Evolutionary conservation across 2,797 vertebrate species (phyloP).

Genomic region (Salmo trutta): DNA sequence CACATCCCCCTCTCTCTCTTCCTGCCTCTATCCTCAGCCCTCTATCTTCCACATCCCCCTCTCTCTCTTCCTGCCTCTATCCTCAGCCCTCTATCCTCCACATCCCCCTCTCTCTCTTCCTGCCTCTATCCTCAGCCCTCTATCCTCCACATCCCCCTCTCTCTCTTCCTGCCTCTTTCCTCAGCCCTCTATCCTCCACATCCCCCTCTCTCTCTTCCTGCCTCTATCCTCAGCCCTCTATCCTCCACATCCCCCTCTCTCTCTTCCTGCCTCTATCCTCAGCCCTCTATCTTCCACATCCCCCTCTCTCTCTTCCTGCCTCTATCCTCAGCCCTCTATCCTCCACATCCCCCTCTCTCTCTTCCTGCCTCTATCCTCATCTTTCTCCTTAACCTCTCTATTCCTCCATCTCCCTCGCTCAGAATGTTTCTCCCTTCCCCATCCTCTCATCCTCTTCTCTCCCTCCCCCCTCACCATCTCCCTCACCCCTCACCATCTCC

Average conservation of each 20-base stretch:
- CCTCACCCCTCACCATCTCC: neutral
- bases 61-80: neutral
- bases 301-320: neutral
- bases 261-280: neutral
- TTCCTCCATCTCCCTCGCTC: neutral
- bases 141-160: neutral
- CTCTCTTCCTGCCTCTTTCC: neutral
- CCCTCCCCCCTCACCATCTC: neutral
- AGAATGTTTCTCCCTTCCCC: neutral
- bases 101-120: neutral
- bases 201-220: neutral
- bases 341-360: neutral
- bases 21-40: neutral
- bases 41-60: neutral
- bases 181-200: neutral
- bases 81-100: neutral
- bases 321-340: neutral
- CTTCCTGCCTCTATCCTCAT: neutral
- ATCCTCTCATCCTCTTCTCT: neutral
- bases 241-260: neutral
- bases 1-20: neutral
- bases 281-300: neutral
- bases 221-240: neutral
- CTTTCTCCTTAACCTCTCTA: too few species aligned
- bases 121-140: neutral